Conservation (phyloP, 2,797 vertebrate species). For the Sebastes oblongus region DNA sequence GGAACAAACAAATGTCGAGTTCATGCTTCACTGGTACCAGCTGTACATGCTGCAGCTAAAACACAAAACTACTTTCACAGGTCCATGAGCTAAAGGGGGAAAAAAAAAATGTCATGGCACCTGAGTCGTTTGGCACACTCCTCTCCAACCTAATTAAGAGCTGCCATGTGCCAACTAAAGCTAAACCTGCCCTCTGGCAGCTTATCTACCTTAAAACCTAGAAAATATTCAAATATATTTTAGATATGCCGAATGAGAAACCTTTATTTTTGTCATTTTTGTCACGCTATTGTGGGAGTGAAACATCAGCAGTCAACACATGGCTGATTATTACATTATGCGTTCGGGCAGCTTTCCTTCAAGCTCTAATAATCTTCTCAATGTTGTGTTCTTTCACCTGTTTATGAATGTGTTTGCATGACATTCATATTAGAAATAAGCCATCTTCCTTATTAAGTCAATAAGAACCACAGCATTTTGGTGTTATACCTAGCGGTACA, state of each 20-base stretch:
- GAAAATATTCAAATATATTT: slow-evolving; percentile 43
- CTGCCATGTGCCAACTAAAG: slow-evolving; percentile 45
- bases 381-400: not conserved
- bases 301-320: slow-evolving; percentile 11
- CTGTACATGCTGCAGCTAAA: slow-evolving; percentile 24
- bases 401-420: not conserved
- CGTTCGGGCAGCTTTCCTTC: not conserved
- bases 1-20: slow-evolving; percentile 17
- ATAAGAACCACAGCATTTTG: not conserved
- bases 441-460: not conserved
- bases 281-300: slow-evolving; percentile 7
- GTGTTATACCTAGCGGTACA: not conserved
- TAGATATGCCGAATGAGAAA: slow-evolving; percentile 37
- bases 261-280: slow-evolving; percentile 28
- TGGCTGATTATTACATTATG: not conserved
- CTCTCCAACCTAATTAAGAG: slow-evolving; percentile 53
- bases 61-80: slow-evolving; percentile 34
- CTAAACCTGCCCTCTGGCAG: slow-evolving; percentile 49
- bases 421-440: not conserved
- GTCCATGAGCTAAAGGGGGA: not conserved
- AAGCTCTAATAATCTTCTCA: not conserved
- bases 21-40: slow-evolving; percentile 29
- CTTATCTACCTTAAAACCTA: slow-evolving; percentile 37
- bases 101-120: slow-evolving; percentile 16
- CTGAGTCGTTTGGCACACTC: slow-evolving; percentile 44